Conservation (phyloP, 2,888 invertebrate species). For the Periphyllus acericola region DNA sequence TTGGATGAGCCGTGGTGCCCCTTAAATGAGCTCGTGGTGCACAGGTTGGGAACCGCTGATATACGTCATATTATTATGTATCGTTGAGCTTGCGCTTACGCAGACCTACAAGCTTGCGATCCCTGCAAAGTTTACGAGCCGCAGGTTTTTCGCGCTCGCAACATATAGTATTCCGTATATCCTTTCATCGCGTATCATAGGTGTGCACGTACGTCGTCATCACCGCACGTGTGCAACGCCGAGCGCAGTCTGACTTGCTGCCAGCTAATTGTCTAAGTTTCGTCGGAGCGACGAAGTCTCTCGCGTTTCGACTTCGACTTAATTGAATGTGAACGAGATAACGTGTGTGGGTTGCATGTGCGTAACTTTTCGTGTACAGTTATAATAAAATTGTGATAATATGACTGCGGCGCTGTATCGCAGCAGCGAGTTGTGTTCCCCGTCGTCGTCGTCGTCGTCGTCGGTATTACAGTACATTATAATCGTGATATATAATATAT, state of each 20-base stretch:
- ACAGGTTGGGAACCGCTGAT: no score
- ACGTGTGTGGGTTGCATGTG: not conserved
- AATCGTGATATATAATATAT: not conserved
- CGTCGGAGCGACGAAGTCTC: slow-evolving; percentile 22
- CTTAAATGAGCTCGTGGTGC: no score
- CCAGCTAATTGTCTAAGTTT: slow-evolving; percentile 41
- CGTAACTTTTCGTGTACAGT: no score
- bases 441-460: not conserved
- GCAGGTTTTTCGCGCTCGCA: not conserved
- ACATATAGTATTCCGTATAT: not conserved
- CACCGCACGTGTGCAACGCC: not conserved
- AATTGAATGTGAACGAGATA: slow-evolving; percentile 52
- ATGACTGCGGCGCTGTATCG: not conserved
- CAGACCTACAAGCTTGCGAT: not conserved
- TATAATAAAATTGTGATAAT: no score
- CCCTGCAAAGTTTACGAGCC: not conserved
- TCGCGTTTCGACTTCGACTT: slow-evolving; percentile 23
- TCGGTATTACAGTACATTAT: not conserved
- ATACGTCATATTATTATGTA: no score
- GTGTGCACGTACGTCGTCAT: not conserved
- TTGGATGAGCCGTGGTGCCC: no score
- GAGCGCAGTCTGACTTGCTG: not conserved
- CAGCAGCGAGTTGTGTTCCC: not conserved
- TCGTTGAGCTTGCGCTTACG: no score
- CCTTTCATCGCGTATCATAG: not conserved